A percentile compares a stretch with the other conserved stretches of the same genome.
These are phyloP conservation scores for Bombycilla garrulus DNA, from an alignment of 2,113 vertebrate species.

Conservation along the genomic window DNA sequence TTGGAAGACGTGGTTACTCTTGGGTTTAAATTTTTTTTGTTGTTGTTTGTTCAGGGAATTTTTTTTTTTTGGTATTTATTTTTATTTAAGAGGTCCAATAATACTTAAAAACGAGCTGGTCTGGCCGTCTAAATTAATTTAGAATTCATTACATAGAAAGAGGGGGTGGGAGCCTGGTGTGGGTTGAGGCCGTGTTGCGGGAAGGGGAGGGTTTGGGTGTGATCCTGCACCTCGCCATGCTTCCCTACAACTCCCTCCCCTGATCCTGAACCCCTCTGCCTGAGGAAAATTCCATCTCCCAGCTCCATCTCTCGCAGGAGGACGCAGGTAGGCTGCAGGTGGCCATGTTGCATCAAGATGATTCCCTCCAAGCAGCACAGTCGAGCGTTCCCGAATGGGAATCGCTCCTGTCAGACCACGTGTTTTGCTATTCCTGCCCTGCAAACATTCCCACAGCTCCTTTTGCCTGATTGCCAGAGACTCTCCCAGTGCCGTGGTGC, in stretches of 20 bases:
- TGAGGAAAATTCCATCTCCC: neutral
- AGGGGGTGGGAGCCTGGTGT: neutral
- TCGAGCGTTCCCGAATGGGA: fast-evolving
- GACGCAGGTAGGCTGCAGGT: neutral
- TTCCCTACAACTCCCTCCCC: neutral
- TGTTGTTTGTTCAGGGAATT: neutral
- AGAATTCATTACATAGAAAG: neutral
- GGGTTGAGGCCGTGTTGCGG: neutral
- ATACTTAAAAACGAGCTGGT: conserved; percentile 68
- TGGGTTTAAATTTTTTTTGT: conserved; percentile 28
- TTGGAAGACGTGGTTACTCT: conserved; percentile 89
- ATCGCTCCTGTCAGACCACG: fast-evolving
- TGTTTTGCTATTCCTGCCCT: neutral
- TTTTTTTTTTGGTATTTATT: conserved; percentile 52
- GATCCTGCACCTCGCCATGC: neutral
- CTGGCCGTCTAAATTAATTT: conserved; percentile 24
- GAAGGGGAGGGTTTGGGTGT: neutral
- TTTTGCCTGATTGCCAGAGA: neutral
- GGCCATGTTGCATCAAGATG: neutral
- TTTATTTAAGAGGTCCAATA: conserved; percentile 84
- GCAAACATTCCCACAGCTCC: neutral
- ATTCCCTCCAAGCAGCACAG: neutral
- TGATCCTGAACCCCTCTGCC: neutral
- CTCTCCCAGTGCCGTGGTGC: fast-evolving
- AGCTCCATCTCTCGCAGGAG: neutral